phyloP scores from a whole-genome alignment of 2,888 invertebrate genomes.

The Drosophila mulleri region DNA sequence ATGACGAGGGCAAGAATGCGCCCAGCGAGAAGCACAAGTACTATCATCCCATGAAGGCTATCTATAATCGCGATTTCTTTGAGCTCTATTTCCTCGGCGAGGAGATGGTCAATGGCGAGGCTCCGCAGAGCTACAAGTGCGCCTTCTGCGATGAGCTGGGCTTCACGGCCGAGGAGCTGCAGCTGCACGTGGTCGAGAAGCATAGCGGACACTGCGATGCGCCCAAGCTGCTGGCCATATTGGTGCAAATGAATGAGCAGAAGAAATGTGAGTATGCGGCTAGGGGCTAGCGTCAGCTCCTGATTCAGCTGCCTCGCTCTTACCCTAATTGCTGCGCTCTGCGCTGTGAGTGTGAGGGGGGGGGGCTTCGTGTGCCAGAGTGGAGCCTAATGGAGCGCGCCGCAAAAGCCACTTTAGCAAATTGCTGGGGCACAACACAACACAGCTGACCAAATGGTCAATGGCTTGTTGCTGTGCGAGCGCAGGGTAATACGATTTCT shows the following conservation, averaged over 20 bases:
- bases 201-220: constrained; percentile 49
- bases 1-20: constrained; percentile 30
- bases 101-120: constrained; percentile 51
- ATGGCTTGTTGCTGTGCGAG: background rate
- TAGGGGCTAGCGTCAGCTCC: too few species aligned
- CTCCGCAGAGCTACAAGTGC: constrained; percentile 56
- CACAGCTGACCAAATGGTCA: constrained; percentile 1
- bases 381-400: constrained; percentile 20
- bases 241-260: constrained; percentile 32
- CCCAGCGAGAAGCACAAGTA: constrained; percentile 45
- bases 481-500: background rate
- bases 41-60: constrained; percentile 66
- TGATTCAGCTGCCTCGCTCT: too few species aligned
- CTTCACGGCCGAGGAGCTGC: constrained; percentile 38
- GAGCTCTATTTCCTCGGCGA: constrained; percentile 57
- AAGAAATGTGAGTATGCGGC: constrained; percentile 46
- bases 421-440: constrained; percentile 44
- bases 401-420: constrained; percentile 58
- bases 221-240: constrained; percentile 39
- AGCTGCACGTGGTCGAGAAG: constrained; percentile 42
- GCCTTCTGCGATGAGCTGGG: constrained; percentile 52
- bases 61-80: constrained; percentile 38
- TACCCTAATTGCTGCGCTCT: too few species aligned
- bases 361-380: background rate
- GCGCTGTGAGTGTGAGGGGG: too few species aligned